A percentile compares a stretch with the other conserved stretches of the same genome.
Conservation (phyloP, 2,888 invertebrate species). For the Zeuzera pyrina region DNA sequence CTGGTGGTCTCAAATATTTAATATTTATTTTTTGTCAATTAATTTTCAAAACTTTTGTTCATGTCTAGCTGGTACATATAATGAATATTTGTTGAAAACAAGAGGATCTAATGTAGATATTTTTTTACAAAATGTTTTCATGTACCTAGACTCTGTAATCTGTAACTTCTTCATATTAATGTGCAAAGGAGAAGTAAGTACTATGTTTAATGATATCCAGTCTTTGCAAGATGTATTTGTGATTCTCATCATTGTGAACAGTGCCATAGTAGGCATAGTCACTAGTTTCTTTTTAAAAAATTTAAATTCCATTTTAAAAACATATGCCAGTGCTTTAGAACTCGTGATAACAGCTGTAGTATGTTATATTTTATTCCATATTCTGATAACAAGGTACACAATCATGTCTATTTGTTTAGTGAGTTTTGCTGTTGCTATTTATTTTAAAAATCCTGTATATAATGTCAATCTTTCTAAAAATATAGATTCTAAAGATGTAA, state of each 20-base stretch:
- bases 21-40: slow-evolving; percentile 76
- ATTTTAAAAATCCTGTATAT: slow-evolving; percentile 90
- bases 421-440: slow-evolving; percentile 86
- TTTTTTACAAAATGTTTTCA: slow-evolving; percentile 94
- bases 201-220: slow-evolving; percentile 73
- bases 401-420: slow-evolving; percentile 87
- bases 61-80: slow-evolving; percentile 95
- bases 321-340: slow-evolving; percentile 95
- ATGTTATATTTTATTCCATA: slow-evolving; percentile 88
- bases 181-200: slow-evolving; percentile 75
- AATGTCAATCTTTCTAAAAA: slow-evolving; percentile 40
- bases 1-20: slow-evolving; percentile 57
- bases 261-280: slow-evolving; percentile 92
- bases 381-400: slow-evolving; percentile 88
- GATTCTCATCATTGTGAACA: slow-evolving; percentile 87
- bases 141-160: slow-evolving; percentile 95
- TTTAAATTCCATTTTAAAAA: slow-evolving; percentile 95
- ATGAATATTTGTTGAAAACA: slow-evolving; percentile 93
- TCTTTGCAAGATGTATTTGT: slow-evolving; percentile 79
- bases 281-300: slow-evolving; percentile 95
- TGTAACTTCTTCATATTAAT: slow-evolving; percentile 86
- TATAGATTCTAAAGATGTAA: slow-evolving; percentile 28
- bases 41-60: slow-evolving; percentile 90
- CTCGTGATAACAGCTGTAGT: slow-evolving; percentile 91
- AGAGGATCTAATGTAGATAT: slow-evolving; percentile 89